A percentile compares a stretch with the other conserved stretches of the same genome.
phyloP scores from a whole-genome alignment of 1,140 invertebrate genomes.

The Andrena cerasifolii region DNA sequence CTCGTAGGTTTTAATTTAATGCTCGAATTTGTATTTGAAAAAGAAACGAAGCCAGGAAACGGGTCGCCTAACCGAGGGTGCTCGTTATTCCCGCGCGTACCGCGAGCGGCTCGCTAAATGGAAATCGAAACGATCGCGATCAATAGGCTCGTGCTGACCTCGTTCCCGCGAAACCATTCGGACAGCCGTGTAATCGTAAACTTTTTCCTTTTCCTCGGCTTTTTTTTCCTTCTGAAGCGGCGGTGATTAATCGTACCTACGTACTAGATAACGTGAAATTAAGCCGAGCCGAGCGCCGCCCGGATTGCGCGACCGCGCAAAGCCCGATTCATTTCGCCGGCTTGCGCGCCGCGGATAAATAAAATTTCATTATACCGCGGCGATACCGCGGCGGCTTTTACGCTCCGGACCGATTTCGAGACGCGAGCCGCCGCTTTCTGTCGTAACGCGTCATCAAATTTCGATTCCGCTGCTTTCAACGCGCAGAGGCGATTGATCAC shows the following conservation, averaged over 20 bases:
- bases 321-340: background rate
- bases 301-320: constrained; percentile 29
- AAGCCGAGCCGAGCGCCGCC: constrained; percentile 37
- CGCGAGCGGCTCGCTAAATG: constrained; percentile 36
- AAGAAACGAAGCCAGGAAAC: constrained; percentile 28
- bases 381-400: background rate
- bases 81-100: constrained; percentile 50
- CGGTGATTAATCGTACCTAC: constrained; percentile 58
- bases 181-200: constrained; percentile 57
- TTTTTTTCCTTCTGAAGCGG: background rate
- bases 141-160: constrained; percentile 30
- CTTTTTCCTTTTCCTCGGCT: constrained; percentile 33
- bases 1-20: constrained; percentile 57
- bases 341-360: background rate
- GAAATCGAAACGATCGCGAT: constrained; percentile 57
- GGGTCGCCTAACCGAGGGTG: background rate
- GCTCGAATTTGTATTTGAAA: constrained; percentile 58
- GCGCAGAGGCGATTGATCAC: too few relatives aligned
- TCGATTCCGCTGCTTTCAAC: too few relatives aligned
- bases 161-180: constrained; percentile 50
- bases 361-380: constrained; percentile 31
- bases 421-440: background rate
- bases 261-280: constrained; percentile 59
- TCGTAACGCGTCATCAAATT: too few relatives aligned
- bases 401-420: constrained; percentile 9